Percentiles rank a stretch among this genome's conserved stretches.
phyloP scores from a whole-genome alignment of 2,113 vertebrate species.

The Periophthalmodon schlosseri region DNA sequence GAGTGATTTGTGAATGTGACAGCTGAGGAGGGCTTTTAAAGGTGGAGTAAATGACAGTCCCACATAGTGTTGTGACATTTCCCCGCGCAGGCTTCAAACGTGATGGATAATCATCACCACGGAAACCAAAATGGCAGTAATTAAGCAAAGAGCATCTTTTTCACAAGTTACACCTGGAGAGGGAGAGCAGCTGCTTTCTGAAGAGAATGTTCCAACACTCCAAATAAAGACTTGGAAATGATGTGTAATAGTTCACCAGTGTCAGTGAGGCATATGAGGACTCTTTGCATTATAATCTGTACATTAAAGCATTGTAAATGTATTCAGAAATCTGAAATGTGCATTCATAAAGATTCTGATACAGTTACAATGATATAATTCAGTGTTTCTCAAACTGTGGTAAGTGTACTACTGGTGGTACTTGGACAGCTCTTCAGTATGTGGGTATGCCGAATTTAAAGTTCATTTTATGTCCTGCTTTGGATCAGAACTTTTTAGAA shows the following conservation, averaged over 20 bases:
- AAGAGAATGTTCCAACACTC: constrained; percentile 44
- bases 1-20: fast-evolving
- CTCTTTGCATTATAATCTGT: background rate
- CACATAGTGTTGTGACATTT: constrained; percentile 37
- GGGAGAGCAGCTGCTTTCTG: constrained; percentile 42
- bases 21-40: background rate
- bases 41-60: constrained; percentile 27
- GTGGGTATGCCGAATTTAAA: too few relatives aligned
- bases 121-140: constrained; percentile 46
- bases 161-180: constrained; percentile 40
- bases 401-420: too few relatives aligned
- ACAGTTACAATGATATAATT: too few relatives aligned
- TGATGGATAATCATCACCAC: constrained; percentile 41
- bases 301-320: too few relatives aligned
- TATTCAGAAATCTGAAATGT: too few relatives aligned
- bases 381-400: too few relatives aligned
- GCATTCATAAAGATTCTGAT: too few relatives aligned
- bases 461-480: too few relatives aligned
- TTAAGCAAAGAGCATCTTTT: constrained; percentile 45
- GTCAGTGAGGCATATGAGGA: background rate
- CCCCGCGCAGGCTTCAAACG: constrained; percentile 14
- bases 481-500: too few relatives aligned
- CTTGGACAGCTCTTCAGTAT: too few relatives aligned
- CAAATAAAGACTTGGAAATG: constrained; percentile 4
- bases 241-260: background rate